phyloP scores from a whole-genome alignment of 1,140 invertebrate species.

The Cydia amplana region DNA sequence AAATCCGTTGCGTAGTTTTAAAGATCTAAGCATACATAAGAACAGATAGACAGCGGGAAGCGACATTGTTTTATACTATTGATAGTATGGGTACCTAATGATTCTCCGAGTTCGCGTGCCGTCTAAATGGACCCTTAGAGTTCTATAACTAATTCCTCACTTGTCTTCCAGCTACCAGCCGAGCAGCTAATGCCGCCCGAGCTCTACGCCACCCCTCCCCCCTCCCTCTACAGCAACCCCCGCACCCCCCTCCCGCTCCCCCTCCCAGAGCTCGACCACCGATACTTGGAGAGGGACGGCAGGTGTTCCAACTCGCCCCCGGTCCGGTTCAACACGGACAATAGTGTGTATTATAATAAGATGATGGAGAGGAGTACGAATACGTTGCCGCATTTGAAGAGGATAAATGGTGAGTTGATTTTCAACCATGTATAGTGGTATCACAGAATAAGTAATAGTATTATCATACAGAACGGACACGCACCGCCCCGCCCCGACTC shows the following conservation, averaged over 20 bases:
- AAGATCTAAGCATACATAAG: too few relatives aligned
- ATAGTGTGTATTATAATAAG: slow-evolving; percentile 60
- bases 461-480: too few relatives aligned
- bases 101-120: too few relatives aligned
- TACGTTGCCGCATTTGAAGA: slow-evolving; percentile 58
- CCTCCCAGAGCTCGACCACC: slow-evolving; percentile 62
- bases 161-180: slow-evolving; percentile 52
- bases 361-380: slow-evolving; percentile 51
- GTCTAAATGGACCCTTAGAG: too few relatives aligned
- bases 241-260: slow-evolving; percentile 59
- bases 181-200: slow-evolving; percentile 62
- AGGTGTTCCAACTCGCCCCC: slow-evolving; percentile 60
- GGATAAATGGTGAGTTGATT: slow-evolving; percentile 49
- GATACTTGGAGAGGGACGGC: slow-evolving; percentile 50
- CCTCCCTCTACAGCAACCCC: slow-evolving; percentile 59
- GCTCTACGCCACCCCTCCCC: slow-evolving; percentile 49
- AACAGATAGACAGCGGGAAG: too few relatives aligned
- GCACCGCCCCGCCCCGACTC: too few relatives aligned
- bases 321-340: slow-evolving; percentile 57
- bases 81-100: too few relatives aligned
- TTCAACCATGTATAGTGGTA: not conserved
- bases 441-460: too few relatives aligned
- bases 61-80: too few relatives aligned
- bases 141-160: not conserved
- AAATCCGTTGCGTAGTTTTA: too few relatives aligned